These are phyloP conservation scores for Poeciliopsis prolifica DNA, from an alignment of 2,113 vertebrate species.

Conservation along the genomic window DNA sequence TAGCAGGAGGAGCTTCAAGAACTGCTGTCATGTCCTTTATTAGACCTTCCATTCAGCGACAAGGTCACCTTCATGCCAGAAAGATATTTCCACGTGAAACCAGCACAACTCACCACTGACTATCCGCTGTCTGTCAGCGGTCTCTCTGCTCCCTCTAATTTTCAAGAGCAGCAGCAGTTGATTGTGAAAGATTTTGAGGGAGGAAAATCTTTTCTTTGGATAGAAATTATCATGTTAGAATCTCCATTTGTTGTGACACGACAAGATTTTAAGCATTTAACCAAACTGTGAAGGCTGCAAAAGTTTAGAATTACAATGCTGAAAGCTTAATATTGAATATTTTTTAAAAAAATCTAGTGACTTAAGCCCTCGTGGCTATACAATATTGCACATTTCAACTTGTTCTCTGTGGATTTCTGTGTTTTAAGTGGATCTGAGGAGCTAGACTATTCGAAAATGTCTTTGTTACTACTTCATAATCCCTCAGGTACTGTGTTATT, in stretches of 20 bases:
- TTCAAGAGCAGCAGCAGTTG: slow-evolving; percentile 2
- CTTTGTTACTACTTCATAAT: not conserved
- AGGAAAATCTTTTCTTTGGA: slow-evolving; percentile 8
- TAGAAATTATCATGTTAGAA: slow-evolving; percentile 15
- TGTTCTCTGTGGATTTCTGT: not conserved
- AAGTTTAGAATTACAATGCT: not conserved
- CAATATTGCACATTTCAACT: not conserved
- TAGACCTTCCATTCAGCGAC: slow-evolving; percentile 58
- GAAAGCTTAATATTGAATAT: not conserved
- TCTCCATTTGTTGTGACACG: not conserved
- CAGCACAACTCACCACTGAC: slow-evolving; percentile 20
- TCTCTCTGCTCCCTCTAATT: slow-evolving; percentile 7
- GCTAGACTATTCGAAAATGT: not conserved
- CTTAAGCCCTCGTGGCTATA: not conserved
- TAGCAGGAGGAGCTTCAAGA: slow-evolving; percentile 32
- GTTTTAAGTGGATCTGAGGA: not conserved
- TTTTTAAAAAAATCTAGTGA: not conserved
- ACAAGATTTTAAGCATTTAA: slow-evolving; percentile 3
- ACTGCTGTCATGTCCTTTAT: slow-evolving; percentile 44
- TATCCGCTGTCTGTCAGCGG: slow-evolving; percentile 24
- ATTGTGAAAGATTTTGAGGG: slow-evolving; percentile 31
- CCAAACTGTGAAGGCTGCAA: not conserved
- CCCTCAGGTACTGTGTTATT: not conserved
- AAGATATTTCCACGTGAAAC: slow-evolving; percentile 51
- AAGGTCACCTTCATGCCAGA: slow-evolving; percentile 76